phyloP scores from a whole-genome alignment of 2,888 invertebrate species.

The Mythimna ferrago region DNA sequence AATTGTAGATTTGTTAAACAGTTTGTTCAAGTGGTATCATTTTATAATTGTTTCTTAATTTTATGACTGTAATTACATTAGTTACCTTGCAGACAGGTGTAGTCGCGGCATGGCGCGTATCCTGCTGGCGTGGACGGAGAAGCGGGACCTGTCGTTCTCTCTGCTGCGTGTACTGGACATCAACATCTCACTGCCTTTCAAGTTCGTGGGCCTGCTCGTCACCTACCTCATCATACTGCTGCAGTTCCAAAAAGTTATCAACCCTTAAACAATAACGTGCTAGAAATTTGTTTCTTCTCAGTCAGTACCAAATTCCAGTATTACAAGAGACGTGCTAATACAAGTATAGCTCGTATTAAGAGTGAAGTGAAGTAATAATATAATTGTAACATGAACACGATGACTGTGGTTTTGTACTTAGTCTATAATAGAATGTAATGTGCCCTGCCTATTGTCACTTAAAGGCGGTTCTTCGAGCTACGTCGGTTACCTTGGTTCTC shows the following conservation, averaged over 20 bases:
- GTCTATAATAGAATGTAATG: too few species aligned
- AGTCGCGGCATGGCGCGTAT: slow-evolving; percentile 79
- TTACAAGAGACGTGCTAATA: neutral
- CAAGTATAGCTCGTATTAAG: slow-evolving; percentile 29
- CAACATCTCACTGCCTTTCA: slow-evolving; percentile 82
- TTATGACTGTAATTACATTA: too few species aligned
- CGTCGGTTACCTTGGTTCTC: too few species aligned
- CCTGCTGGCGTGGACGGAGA: slow-evolving; percentile 79
- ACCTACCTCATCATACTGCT: slow-evolving; percentile 84
- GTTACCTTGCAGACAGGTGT: slow-evolving; percentile 76
- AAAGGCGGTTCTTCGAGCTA: too few species aligned
- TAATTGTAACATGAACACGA: neutral
- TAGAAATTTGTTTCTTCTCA: neutral
- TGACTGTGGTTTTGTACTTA: neutral
- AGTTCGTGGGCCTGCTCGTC: slow-evolving; percentile 78
- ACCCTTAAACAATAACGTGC: slow-evolving; percentile 44
- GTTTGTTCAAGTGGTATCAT: too few species aligned
- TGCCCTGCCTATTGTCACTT: too few species aligned
- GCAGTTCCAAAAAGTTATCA: slow-evolving; percentile 81
- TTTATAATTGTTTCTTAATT: too few species aligned
- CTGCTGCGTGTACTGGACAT: slow-evolving; percentile 82
- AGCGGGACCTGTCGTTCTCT: slow-evolving; percentile 79
- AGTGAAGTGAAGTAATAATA: slow-evolving; percentile 6
- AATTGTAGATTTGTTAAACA: too few species aligned
- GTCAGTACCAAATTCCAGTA: too few species aligned